Conservation (phyloP, 2,888 invertebrate genomes). For the Lycophotia porphyrea region DNA sequence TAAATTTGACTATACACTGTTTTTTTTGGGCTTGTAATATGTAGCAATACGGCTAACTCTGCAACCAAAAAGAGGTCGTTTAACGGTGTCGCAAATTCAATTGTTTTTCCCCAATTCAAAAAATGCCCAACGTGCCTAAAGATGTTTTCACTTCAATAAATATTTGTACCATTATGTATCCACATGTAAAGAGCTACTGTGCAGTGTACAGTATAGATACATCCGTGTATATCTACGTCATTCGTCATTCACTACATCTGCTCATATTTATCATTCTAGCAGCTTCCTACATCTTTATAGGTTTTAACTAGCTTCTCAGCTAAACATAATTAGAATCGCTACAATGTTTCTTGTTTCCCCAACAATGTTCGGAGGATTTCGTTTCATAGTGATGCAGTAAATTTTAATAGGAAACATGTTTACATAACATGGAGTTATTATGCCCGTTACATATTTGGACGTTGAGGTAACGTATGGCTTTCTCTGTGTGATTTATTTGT, state of each 20-base stretch:
- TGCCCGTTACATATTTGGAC: constrained; percentile 40
- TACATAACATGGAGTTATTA: constrained; percentile 51
- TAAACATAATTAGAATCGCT: constrained; percentile 29
- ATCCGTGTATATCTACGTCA: background rate
- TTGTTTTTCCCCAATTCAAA: too few species aligned
- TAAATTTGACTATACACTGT: too few species aligned
- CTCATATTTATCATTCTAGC: constrained; percentile 27
- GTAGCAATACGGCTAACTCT: too few species aligned
- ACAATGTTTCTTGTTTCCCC: constrained; percentile 39
- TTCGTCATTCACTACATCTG: constrained; percentile 12
- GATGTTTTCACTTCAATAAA: too few species aligned
- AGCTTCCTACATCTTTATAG: constrained; percentile 38
- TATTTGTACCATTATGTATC: too few species aligned
- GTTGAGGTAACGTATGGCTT: constrained; percentile 34
- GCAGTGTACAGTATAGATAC: background rate
- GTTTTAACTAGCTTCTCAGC: constrained; percentile 40
- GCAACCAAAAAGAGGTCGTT: too few species aligned
- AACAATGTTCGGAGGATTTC: constrained; percentile 25
- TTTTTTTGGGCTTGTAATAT: too few species aligned
- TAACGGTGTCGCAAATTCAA: too few species aligned
- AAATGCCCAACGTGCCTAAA: too few species aligned
- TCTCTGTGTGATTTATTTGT: constrained; percentile 40
- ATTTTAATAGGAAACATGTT: constrained; percentile 49
- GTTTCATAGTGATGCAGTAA: constrained; percentile 34
- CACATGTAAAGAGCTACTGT: background rate